phyloP scores from a whole-genome alignment of 1,140 invertebrate genomes.

The Steinernema khuongi region DNA sequence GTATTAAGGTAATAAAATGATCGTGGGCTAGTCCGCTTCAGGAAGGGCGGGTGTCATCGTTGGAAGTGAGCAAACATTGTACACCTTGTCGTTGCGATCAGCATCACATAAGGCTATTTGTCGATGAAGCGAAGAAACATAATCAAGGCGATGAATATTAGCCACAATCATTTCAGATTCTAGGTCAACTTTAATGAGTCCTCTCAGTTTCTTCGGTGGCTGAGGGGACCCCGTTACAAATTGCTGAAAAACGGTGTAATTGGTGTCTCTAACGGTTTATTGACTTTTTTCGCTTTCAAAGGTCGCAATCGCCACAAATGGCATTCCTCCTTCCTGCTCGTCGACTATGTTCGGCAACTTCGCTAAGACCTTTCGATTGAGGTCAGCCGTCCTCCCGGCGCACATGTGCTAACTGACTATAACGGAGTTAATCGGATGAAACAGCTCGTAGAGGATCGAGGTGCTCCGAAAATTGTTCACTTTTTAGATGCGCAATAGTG shows the following conservation, averaged over 20 bases:
- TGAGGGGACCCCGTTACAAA: not conserved
- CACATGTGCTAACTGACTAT: too few species aligned
- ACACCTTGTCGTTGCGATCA: too few species aligned
- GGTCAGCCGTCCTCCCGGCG: too few species aligned
- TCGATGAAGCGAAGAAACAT: not conserved
- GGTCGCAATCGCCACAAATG: too few species aligned
- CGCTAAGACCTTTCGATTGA: too few species aligned
- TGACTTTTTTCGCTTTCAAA: too few species aligned
- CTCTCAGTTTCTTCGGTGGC: not conserved
- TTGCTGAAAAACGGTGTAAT: not conserved
- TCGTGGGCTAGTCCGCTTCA: not conserved
- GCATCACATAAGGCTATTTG: too few species aligned
- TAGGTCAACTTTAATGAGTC: not conserved
- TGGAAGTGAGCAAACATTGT: not conserved
- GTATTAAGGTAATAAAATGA: conserved; percentile 12
- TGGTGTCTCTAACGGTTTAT: too few species aligned
- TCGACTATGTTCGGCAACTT: too few species aligned
- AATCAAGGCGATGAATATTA: not conserved
- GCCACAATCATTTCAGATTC: not conserved
- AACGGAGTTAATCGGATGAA: too few species aligned
- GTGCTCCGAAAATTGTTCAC: conserved; percentile 15
- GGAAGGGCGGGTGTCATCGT: not conserved
- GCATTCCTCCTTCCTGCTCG: too few species aligned
- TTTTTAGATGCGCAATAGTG: not conserved
- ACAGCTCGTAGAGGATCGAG: not conserved